A percentile compares a stretch with the other conserved stretches of the same genome.
Conservation (phyloP, 2,888 invertebrate species). For the Chalcis sispes region DNA sequence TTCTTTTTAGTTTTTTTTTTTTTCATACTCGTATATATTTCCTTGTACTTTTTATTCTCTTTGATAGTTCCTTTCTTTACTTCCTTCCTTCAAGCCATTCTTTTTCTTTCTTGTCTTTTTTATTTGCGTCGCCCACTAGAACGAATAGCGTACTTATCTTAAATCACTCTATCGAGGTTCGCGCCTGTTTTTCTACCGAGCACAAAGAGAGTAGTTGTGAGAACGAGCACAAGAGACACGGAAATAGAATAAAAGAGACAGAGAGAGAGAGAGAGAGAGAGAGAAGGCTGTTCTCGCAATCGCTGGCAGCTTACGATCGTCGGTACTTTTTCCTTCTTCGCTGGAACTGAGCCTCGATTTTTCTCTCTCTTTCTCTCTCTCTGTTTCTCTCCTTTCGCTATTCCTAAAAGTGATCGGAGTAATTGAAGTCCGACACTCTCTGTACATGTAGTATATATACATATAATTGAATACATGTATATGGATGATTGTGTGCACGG, state of each 20-base stretch:
- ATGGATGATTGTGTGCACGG: too few relatives aligned
- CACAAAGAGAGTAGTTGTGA: slow-evolving; percentile 15
- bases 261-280: slow-evolving; percentile 10
- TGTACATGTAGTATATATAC: too few relatives aligned
- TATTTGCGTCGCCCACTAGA: slow-evolving; percentile 60
- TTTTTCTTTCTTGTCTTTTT: slow-evolving; percentile 52
- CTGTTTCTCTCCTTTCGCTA: neutral
- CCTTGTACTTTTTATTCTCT: too few relatives aligned
- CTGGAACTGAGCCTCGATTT: neutral
- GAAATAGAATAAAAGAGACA: slow-evolving; percentile 8
- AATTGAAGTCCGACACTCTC: slow-evolving; percentile 46
- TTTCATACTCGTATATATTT: too few relatives aligned
- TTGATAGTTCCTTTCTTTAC: slow-evolving; percentile 10
- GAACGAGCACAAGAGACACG: slow-evolving; percentile 6
- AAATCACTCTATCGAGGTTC: slow-evolving; percentile 65
- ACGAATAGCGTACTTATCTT: slow-evolving; percentile 66
- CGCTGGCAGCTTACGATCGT: slow-evolving; percentile 47
- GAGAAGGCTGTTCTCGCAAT: slow-evolving; percentile 32
- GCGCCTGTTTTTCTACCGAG: slow-evolving; percentile 60
- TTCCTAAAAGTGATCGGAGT: slow-evolving; percentile 41
- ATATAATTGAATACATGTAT: neutral
- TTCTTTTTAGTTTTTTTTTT: neutral
- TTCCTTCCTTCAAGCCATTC: slow-evolving; percentile 51
- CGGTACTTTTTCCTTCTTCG: neutral
- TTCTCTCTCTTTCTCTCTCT: neutral